Conservation (phyloP, 2,888 invertebrate species). For the Xestia sexstrigata region DNA sequence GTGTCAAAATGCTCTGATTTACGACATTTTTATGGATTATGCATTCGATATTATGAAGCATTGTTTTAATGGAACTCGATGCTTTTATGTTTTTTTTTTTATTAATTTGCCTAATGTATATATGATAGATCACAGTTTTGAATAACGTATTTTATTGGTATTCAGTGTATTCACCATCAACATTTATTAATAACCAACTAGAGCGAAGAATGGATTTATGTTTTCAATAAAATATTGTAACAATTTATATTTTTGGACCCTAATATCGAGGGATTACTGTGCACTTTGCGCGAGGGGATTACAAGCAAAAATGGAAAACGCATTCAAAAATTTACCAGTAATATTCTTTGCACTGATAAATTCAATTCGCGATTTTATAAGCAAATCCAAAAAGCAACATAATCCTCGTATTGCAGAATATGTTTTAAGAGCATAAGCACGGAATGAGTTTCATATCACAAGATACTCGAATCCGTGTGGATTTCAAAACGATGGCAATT, state of each 20-base stretch:
- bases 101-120: background rate
- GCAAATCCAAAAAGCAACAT: slow-evolving; percentile 37
- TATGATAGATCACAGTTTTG: slow-evolving; percentile 16
- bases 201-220: slow-evolving; percentile 27
- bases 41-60: background rate
- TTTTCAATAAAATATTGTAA: slow-evolving; percentile 47
- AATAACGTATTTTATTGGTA: slow-evolving; percentile 10
- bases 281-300: slow-evolving; percentile 53
- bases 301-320: slow-evolving; percentile 45
- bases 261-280: slow-evolving; percentile 61
- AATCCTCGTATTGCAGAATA: slow-evolving; percentile 40
- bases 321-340: slow-evolving; percentile 35
- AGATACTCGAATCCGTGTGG: slow-evolving; percentile 64
- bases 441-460: slow-evolving; percentile 59
- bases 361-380: slow-evolving; percentile 29
- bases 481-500: slow-evolving; percentile 70
- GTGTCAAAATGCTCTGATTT: slow-evolving; percentile 23
- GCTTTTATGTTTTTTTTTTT: background rate
- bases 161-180: background rate
- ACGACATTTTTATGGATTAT: slow-evolving; percentile 21
- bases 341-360: slow-evolving; percentile 39
- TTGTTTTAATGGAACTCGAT: background rate
- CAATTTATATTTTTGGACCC: slow-evolving; percentile 28
- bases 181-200: slow-evolving; percentile 6
- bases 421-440: slow-evolving; percentile 53